phyloP scores from a whole-genome alignment of 2,797 vertebrate genomes.

The Vipera ursinii region DNA sequence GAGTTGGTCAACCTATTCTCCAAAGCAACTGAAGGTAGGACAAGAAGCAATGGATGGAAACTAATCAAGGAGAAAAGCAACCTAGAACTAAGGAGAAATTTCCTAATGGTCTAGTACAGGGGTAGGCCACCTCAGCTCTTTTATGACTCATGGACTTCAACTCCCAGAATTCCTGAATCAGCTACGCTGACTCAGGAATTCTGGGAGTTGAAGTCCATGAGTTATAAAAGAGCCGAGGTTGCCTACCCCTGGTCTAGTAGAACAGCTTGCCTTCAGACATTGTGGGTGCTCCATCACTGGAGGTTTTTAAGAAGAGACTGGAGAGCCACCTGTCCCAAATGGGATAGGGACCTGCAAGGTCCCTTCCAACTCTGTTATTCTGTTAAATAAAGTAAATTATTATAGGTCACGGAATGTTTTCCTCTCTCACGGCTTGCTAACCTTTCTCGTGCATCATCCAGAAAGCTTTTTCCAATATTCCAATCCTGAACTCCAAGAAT shows the following conservation, averaged over 20 bases:
- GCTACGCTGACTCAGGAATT: too few species aligned
- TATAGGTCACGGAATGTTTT: neutral
- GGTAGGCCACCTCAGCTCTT: too few species aligned
- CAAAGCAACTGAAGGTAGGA: neutral
- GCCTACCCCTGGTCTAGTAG: too few species aligned
- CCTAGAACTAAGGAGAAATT: neutral
- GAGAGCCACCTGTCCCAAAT: neutral
- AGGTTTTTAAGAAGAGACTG: neutral
- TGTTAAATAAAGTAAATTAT: neutral
- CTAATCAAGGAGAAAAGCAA: neutral
- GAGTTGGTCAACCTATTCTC: neutral
- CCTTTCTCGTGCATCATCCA: neutral
- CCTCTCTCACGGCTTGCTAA: neutral
- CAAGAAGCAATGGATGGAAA: neutral
- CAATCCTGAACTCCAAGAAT: neutral
- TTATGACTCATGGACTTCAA: too few species aligned
- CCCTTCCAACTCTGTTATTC: too few species aligned
- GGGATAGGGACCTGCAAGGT: neutral
- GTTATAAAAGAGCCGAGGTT: too few species aligned
- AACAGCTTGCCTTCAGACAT: neutral
- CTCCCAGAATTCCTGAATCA: too few species aligned
- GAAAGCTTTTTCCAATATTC: neutral
- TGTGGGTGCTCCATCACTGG: neutral
- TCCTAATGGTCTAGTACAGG: neutral
- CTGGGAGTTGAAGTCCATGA: too few species aligned